Conservation (phyloP, 2,888 invertebrate genomes). For the Eupithecia tripunctaria region DNA sequence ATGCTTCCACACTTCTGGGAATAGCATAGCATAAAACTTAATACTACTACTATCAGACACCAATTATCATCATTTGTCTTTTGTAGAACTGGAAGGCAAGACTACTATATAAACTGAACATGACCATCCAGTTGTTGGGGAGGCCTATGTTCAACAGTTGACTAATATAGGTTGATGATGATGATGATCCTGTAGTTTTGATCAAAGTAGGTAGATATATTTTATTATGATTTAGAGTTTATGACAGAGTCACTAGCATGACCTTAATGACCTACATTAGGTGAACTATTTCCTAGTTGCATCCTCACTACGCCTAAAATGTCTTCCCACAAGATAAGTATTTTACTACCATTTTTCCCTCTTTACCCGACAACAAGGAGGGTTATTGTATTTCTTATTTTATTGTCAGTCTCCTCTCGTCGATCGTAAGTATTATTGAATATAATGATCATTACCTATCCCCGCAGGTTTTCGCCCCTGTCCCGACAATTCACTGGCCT, state of each 20-base stretch:
- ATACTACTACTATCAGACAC: no score
- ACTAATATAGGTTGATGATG: no score
- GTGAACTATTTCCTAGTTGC: no score
- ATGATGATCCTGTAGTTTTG: background rate
- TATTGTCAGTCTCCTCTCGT: constrained; percentile 2
- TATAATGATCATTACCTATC: constrained; percentile 33
- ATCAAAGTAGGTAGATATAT: no score
- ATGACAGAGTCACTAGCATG: background rate
- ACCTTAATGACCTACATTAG: background rate
- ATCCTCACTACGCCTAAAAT: no score
- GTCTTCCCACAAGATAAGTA: background rate
- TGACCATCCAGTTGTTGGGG: background rate
- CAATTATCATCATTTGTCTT: no score
- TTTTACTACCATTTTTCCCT: background rate
- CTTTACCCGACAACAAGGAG: background rate
- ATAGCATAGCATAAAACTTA: no score
- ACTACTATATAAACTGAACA: background rate
- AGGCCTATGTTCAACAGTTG: no score
- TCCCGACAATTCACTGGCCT: constrained; percentile 57
- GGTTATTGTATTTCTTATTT: background rate
- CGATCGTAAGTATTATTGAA: constrained; percentile 24
- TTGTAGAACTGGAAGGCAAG: no score
- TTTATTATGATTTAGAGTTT: no score
- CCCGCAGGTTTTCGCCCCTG: constrained; percentile 30
- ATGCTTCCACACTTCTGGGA: background rate